Base-by-base conservation (phyloP, 1,140 invertebrate species). In the Bombus consobrinus region DNA sequence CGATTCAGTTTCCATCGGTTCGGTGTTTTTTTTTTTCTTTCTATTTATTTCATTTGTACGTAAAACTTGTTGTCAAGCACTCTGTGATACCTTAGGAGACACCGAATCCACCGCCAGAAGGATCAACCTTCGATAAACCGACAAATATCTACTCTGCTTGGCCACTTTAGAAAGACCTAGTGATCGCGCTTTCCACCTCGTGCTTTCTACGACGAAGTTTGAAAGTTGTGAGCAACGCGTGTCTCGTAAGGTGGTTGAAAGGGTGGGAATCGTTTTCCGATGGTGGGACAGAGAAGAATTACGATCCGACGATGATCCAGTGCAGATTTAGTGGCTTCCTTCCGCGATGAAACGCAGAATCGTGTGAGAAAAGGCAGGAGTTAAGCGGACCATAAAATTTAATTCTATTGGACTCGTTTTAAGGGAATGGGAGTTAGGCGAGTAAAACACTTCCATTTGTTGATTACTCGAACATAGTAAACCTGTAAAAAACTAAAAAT, bases 141-240 rank as follows among this genome's bases (percentile, higher is more conserved):
- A 32, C 9, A 18, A 12, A 69, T 12, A 69, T 3, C 4, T 53
- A 53, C 25, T 5, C n/a, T 66, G n/a, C 13, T 64, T 15, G 62
- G 13, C n/a, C 12, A 37, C 37, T 41, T n/a, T 3, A 22, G 1
- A 32, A 6, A 3, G 6, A 37, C 22, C 6, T 59, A 15, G 74
- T 76, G 57, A 62, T 77, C 15, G 28, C 57, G 28, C 53, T 22
- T 18, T 59, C 18, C 32, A 12, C 47, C 73, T 75, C 73, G 73
- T 59, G 53, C 22, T 57, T 76, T 77, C 37, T 66, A 66, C 76
- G 76, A 43, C 28, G 18, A 68, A 79, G 76, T 41, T 78, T 8
- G 13, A 32, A 28, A 41, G 76, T 64, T 39, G 53, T 28, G 53
- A 53, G 32, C 18, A 34, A 75, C 73, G 73, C 74, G 74, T 37